Evolutionary conservation across 2,888 invertebrate species (phyloP).

Genomic region (Melanophora roralis): DNA sequence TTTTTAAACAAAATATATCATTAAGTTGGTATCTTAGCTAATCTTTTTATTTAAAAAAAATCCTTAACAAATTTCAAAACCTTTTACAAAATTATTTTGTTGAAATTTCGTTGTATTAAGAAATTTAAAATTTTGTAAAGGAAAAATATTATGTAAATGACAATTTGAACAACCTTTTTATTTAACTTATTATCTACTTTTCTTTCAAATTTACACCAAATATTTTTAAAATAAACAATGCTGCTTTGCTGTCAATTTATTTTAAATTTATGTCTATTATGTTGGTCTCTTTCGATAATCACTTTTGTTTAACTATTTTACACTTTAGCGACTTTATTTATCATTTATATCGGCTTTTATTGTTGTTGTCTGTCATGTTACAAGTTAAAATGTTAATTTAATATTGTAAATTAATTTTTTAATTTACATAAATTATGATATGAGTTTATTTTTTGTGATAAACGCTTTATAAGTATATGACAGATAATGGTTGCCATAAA

Average conservation of each 20-base stretch:
- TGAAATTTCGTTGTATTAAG: too few species aligned
- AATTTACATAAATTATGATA: conserved; percentile 49
- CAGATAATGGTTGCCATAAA: not conserved
- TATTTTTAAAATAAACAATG: conserved; percentile 13
- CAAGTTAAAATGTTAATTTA: conserved; percentile 35
- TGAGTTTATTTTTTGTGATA: conserved; percentile 32
- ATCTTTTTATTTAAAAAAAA: too few species aligned
- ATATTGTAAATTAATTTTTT: conserved; percentile 52
- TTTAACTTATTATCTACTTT: not conserved
- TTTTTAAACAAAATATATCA: too few species aligned
- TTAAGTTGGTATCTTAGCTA: too few species aligned
- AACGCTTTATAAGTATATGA: conserved; percentile 4
- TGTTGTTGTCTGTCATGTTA: not conserved
- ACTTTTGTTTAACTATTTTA: conserved; percentile 30
- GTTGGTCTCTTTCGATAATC: conserved; percentile 12
- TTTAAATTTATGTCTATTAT: conserved; percentile 40
- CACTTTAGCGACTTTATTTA: conserved; percentile 12
- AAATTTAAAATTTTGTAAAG: too few species aligned
- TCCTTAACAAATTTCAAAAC: too few species aligned
- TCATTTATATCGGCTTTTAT: not conserved
- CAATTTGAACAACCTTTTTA: not conserved
- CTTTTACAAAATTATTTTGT: too few species aligned
- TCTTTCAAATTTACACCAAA: not conserved
- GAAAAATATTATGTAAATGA: too few species aligned
- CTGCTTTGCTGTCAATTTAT: conserved; percentile 35